These are phyloP conservation scores for Adelosebastes latens DNA, from an alignment of 2,797 vertebrate species.

Conservation along the genomic window DNA sequence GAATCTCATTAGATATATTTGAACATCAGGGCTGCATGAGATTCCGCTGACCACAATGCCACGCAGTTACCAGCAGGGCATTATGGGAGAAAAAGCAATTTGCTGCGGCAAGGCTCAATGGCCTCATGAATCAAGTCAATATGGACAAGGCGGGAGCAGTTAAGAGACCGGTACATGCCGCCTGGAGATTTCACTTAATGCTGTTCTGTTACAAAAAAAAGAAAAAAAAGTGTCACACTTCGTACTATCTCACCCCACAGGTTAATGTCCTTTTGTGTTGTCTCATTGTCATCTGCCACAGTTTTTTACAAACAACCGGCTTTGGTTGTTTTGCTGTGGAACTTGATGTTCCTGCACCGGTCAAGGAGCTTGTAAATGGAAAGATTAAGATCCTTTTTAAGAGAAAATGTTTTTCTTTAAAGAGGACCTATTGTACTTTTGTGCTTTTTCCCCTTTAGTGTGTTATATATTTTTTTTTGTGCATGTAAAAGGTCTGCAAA, in stretches of 20 bases:
- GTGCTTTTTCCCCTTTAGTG: no score
- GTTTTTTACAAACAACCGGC: conserved; percentile 3
- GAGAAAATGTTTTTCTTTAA: not conserved
- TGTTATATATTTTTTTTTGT: no score
- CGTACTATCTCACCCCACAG: conserved; percentile 1
- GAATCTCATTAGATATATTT: conserved; percentile 61
- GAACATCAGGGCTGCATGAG: conserved; percentile 48
- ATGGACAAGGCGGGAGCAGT: conserved; percentile 63
- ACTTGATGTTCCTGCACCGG: not conserved
- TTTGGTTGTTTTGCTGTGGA: not conserved
- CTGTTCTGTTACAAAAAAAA: conserved; percentile 7
- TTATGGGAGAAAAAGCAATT: conserved; percentile 78
- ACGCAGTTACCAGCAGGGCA: conserved; percentile 61
- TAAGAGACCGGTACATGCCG: conserved; percentile 54
- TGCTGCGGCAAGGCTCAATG: conserved; percentile 71
- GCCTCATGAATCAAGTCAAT: conserved; percentile 74
- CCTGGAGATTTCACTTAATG: conserved; percentile 70
- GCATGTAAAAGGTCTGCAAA: no score
- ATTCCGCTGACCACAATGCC: conserved; percentile 64
- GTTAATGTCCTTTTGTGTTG: conserved; percentile 26
- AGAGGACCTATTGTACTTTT: no score
- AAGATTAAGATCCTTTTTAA: not conserved
- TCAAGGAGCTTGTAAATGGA: not conserved
- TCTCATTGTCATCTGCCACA: not conserved
- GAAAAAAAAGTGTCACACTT: conserved; percentile 1